A percentile compares a stretch with the other conserved stretches of the same genome.
phyloP scores from a whole-genome alignment of 2,113 vertebrate species.

The Phocoena sinus region DNA sequence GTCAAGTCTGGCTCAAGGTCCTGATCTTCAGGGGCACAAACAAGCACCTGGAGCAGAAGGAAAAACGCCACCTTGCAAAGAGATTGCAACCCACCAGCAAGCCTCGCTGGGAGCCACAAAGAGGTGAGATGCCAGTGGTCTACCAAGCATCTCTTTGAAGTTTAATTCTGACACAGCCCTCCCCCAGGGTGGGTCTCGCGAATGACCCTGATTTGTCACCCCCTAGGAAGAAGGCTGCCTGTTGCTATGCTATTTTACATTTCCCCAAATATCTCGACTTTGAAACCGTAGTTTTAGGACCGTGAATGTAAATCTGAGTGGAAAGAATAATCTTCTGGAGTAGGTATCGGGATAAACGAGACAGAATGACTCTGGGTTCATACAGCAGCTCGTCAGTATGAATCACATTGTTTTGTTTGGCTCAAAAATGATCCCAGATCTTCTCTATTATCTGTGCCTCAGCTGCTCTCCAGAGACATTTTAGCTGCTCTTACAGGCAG shows the following conservation, averaged over 20 bases:
- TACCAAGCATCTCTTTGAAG: neutral
- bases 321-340: neutral
- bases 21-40: neutral
- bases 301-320: neutral
- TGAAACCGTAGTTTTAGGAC: neutral
- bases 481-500: neutral
- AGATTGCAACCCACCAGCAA: rapidly evolving
- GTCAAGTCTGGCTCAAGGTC: neutral
- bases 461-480: neutral
- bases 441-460: neutral
- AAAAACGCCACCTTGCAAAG: neutral
- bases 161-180: neutral
- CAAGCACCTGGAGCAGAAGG: neutral
- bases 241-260: neutral
- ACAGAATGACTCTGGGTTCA: neutral
- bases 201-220: too few species aligned
- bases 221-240: neutral
- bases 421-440: neutral
- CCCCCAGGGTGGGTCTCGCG: too few species aligned
- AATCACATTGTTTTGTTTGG: neutral
- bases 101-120: rapidly evolving
- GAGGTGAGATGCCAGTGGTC: rapidly evolving
- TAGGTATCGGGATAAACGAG: neutral
- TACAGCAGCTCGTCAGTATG: neutral
- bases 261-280: neutral